These are phyloP conservation scores for Cyprinodon tularosa DNA, from an alignment of 2,113 vertebrate species.

Conservation along the genomic window DNA sequence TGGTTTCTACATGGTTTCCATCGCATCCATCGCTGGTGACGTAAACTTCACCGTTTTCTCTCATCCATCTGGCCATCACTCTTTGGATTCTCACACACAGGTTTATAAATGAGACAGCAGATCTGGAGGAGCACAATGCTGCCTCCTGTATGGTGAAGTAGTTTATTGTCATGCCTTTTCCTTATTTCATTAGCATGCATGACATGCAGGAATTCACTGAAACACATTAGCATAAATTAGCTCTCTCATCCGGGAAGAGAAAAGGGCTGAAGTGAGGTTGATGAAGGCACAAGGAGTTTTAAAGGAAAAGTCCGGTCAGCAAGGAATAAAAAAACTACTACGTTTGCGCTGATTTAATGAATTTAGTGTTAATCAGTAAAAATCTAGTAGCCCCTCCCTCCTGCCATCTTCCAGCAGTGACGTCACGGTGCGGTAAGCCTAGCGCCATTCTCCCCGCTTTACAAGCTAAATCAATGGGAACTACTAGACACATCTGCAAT, in stretches of 20 bases:
- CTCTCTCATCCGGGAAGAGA: constrained; percentile 45
- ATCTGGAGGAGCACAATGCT: constrained; percentile 43
- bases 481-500: too few species aligned
- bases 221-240: constrained; percentile 75
- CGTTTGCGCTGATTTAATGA: too few species aligned
- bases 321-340: too few species aligned
- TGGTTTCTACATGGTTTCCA: background rate
- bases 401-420: too few species aligned
- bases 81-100: constrained; percentile 37
- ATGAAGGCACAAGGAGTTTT: constrained; percentile 14
- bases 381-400: too few species aligned
- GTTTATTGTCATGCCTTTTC: constrained; percentile 54
- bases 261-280: constrained; percentile 49
- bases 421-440: too few species aligned
- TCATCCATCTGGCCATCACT: constrained; percentile 9
- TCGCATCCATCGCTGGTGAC: background rate
- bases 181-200: constrained; percentile 71
- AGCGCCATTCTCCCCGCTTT: too few species aligned
- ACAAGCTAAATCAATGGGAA: too few species aligned
- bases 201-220: constrained; percentile 71
- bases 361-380: too few species aligned
- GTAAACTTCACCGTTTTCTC: constrained; percentile 15
- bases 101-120: constrained; percentile 74
- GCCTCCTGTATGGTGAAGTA: constrained; percentile 27
- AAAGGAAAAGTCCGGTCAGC: constrained; percentile 18